A percentile compares a stretch with the other conserved stretches of the same genome.
Evolutionary conservation across 2,888 invertebrate genomes (phyloP).

Genomic region (Brachylomia viminalis): DNA sequence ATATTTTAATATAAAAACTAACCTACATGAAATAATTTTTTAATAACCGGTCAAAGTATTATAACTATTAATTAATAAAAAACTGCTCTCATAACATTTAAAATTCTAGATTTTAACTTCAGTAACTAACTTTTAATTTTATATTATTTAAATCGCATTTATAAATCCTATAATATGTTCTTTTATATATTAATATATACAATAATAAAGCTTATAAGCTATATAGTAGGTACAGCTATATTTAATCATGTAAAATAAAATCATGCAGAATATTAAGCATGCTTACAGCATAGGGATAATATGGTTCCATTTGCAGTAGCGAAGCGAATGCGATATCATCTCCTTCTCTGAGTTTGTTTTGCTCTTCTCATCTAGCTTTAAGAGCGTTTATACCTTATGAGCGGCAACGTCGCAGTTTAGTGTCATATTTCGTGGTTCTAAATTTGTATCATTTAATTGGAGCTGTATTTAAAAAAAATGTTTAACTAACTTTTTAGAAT

Average conservation of each 20-base stretch:
- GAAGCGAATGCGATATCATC: constrained; percentile 25
- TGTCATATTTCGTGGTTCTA: too few species aligned
- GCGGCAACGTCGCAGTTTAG: too few species aligned
- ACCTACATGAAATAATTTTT: neutral
- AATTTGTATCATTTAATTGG: too few species aligned
- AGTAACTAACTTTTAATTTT: neutral
- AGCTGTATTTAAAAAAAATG: too few species aligned
- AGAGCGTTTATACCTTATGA: too few species aligned
- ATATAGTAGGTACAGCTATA: constrained; percentile 17
- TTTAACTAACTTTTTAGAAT: too few species aligned
- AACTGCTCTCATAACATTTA: neutral
- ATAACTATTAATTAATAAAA: constrained; percentile 1
- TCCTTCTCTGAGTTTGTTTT: neutral
- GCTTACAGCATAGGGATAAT: neutral
- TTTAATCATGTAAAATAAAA: neutral
- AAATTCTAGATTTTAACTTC: too few species aligned
- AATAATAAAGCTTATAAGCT: constrained; percentile 46
- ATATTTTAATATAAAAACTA: neutral
- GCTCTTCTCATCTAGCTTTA: too few species aligned
- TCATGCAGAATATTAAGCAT: constrained; percentile 45
- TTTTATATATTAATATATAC: constrained; percentile 23
- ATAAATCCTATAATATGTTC: constrained; percentile 8
- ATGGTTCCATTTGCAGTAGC: neutral
- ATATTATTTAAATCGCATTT: constrained; percentile 2
- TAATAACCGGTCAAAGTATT: constrained; percentile 17